These are phyloP conservation scores for Cyclargus thomasi DNA, from an alignment of 1,140 invertebrate genomes.

Conservation along the genomic window DNA sequence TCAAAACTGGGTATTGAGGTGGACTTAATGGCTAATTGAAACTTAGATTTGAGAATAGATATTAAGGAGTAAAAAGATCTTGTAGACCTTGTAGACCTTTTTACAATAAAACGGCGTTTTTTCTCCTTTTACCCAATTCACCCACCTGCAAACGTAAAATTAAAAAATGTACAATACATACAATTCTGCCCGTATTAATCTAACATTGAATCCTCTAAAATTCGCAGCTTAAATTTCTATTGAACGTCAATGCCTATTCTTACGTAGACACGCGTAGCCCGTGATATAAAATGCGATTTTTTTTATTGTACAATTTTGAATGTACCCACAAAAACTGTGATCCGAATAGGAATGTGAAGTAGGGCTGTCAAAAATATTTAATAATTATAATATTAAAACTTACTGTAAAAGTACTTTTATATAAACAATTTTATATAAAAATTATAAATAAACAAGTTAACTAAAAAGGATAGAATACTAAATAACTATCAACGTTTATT, in stretches of 20 bases:
- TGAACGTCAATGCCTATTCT: constrained; percentile 41
- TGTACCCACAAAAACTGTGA: constrained; percentile 51
- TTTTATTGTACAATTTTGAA: constrained; percentile 39
- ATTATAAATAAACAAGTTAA: too few relatives aligned
- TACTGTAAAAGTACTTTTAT: too few relatives aligned
- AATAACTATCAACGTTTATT: too few relatives aligned
- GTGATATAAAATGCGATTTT: constrained; percentile 46
- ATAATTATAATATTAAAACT: neutral
- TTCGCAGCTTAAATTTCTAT: constrained; percentile 26
- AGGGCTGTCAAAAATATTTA: constrained; percentile 13
- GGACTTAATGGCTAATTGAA: too few relatives aligned
- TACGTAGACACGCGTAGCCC: constrained; percentile 49
- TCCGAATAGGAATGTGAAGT: constrained; percentile 44
- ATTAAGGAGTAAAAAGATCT: too few relatives aligned
- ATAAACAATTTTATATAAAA: too few relatives aligned
- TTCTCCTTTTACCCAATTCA: neutral
- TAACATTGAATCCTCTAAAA: constrained; percentile 35
- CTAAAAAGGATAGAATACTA: too few relatives aligned
- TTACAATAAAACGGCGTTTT: neutral
- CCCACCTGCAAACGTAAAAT: constrained; percentile 5
- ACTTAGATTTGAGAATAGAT: too few relatives aligned
- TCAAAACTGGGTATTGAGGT: too few relatives aligned
- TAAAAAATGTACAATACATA: neutral
- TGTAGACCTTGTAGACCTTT: too few relatives aligned
- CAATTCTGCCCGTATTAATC: constrained; percentile 30